A percentile compares a stretch with the other conserved stretches of the same genome.
These are phyloP conservation scores for Hyles euphorbiae DNA, from an alignment of 1,140 invertebrate species.

Conservation along the genomic window DNA sequence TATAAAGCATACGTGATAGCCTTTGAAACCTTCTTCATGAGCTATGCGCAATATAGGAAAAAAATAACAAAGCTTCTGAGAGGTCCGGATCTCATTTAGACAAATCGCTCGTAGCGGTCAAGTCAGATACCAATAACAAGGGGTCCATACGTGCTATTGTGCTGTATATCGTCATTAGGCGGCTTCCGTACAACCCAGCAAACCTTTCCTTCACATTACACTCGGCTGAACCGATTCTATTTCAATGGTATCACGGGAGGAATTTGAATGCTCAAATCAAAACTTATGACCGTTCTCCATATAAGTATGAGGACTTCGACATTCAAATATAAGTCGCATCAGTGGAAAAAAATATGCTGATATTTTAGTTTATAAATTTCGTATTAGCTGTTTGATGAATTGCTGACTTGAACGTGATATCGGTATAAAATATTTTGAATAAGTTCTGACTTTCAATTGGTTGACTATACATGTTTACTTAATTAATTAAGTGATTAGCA, in stretches of 20 bases:
- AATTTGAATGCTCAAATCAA: constrained; percentile 15
- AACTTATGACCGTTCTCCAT: not conserved
- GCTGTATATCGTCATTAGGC: constrained; percentile 62
- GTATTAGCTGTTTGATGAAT: constrained; percentile 5
- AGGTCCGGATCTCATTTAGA: constrained; percentile 72
- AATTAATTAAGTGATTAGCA: not conserved
- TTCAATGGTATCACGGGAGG: constrained; percentile 15
- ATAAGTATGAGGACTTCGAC: too few species aligned
- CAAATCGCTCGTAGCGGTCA: constrained; percentile 73
- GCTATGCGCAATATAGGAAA: constrained; percentile 34
- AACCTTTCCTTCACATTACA: constrained; percentile 21
- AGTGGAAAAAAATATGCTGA: too few species aligned
- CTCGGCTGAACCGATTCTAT: constrained; percentile 29
- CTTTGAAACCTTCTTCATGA: constrained; percentile 30
- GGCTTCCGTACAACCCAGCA: constrained; percentile 47
- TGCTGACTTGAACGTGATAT: too few species aligned
- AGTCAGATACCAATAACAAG: constrained; percentile 73
- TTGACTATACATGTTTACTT: too few species aligned
- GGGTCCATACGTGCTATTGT: constrained; percentile 64
- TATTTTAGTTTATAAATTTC: constrained; percentile 7
- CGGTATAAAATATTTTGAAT: too few species aligned
- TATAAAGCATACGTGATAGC: constrained; percentile 14
- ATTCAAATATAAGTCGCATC: too few species aligned
- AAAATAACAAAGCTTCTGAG: constrained; percentile 62
- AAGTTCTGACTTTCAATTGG: too few species aligned